Evolutionary conservation across 2,888 invertebrate genomes (phyloP).

Genomic region (Drosophila nr. medialis): DNA sequence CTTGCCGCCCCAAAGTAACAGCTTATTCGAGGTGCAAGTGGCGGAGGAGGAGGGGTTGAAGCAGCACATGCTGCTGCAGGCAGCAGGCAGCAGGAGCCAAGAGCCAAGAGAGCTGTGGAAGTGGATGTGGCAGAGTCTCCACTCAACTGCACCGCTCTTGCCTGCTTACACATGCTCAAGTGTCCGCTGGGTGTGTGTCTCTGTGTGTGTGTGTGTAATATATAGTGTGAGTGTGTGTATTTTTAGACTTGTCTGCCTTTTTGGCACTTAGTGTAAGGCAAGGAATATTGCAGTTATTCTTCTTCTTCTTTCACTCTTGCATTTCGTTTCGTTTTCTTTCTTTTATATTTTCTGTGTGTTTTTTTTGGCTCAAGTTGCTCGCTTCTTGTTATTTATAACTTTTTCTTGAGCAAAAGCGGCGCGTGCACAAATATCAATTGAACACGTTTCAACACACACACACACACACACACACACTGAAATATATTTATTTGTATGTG

Average conservation of each 20-base stretch:
- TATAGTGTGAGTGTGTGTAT: conserved; percentile 37
- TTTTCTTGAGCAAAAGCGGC: conserved; percentile 71
- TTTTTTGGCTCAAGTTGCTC: conserved; percentile 50
- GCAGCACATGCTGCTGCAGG: too few species aligned
- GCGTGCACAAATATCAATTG: conserved; percentile 79
- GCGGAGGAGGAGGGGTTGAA: background rate
- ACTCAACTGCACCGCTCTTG: conserved; percentile 28
- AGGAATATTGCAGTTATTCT: conserved; percentile 74
- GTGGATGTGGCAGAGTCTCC: conserved; percentile 12
- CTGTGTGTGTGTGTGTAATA: conserved; percentile 6
- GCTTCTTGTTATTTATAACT: conserved; percentile 78
- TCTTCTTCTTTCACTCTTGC: conserved; percentile 22
- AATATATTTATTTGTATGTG: conserved; percentile 8
- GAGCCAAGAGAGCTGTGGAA: conserved; percentile 36
- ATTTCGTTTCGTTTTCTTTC: conserved; percentile 24
- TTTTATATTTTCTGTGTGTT: conserved; percentile 6
- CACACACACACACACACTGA: conserved; percentile 14
- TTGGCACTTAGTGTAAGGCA: conserved; percentile 54
- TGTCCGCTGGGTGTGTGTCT: conserved; percentile 25
- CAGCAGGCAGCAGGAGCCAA: conserved; percentile 10
- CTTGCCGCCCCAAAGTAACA: conserved; percentile 70
- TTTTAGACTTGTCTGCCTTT: conserved; percentile 73
- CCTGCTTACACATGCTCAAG: conserved; percentile 58
- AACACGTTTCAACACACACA: conserved; percentile 72
- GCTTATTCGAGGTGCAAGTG: conserved; percentile 45